Percentiles rank a stretch among this genome's conserved stretches.
Conservation (phyloP, 2,888 invertebrate species). For the Xestia ashworthii region DNA sequence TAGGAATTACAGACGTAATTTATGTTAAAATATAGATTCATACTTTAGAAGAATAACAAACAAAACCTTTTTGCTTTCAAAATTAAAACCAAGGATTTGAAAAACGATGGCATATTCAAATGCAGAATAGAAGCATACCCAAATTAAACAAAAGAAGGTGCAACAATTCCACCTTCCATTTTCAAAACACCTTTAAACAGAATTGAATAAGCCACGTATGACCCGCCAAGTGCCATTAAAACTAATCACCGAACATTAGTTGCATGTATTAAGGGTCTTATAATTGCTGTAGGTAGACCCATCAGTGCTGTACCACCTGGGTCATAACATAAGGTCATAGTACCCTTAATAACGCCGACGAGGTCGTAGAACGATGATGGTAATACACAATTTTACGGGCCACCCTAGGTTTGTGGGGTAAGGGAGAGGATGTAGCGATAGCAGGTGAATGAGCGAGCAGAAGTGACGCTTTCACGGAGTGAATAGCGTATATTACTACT, state of each 20-base stretch:
- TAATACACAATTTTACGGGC: conserved; percentile 88
- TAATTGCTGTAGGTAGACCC: conserved; percentile 60
- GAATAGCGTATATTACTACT: not conserved
- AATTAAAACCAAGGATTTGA: not conserved
- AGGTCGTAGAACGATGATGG: conserved; percentile 84
- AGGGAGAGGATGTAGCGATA: conserved; percentile 54
- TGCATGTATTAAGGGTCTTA: conserved; percentile 55
- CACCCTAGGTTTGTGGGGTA: conserved; percentile 74
- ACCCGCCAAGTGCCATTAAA: conserved; percentile 53
- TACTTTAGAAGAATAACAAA: not conserved
- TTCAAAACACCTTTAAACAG: conserved; percentile 40
- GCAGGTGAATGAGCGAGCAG: conserved; percentile 21
- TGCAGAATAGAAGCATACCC: not conserved
- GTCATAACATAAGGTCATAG: conserved; percentile 81
- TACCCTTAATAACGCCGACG: conserved; percentile 80
- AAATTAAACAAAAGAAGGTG: conserved; percentile 40
- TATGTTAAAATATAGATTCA: not conserved
- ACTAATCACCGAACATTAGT: conserved; percentile 53
- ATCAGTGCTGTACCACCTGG: conserved; percentile 70
- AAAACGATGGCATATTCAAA: not conserved
- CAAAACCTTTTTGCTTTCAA: not conserved
- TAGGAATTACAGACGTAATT: not conserved
- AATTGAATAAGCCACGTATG: conserved; percentile 49
- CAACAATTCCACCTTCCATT: conserved; percentile 28
- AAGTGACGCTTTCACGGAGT: not conserved